These are phyloP conservation scores for Agelas oroides DNA, from an alignment of 37 sponge, comb jelly and placozoan species.

Conservation along the genomic window DNA sequence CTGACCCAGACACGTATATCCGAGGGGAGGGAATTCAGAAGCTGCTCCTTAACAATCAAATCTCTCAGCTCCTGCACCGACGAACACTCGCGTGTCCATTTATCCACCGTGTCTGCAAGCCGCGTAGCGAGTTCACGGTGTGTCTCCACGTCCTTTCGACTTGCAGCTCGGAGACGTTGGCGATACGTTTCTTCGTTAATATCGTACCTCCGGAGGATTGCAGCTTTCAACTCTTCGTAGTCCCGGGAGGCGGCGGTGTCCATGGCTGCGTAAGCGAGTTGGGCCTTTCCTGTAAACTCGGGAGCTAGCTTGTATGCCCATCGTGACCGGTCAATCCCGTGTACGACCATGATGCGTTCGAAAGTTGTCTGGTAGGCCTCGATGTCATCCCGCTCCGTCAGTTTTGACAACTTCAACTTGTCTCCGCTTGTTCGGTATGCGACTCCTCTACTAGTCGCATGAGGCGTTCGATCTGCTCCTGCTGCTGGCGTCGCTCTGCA, in stretches of 20 bases:
- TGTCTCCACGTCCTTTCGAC: conserved; percentile 34
- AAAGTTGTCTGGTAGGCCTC: conserved; percentile 42
- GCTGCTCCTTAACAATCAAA: conserved; percentile 37
- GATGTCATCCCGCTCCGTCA: conserved; percentile 40
- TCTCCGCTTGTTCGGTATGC: not conserved
- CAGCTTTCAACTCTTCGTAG: conserved; percentile 34
- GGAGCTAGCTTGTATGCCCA: conserved; percentile 38
- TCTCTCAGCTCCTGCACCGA: conserved; percentile 28
- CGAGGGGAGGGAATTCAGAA: conserved; percentile 28
- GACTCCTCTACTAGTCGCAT: not conserved
- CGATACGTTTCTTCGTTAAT: conserved; percentile 43
- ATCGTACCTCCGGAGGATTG: conserved; percentile 36
- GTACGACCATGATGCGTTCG: conserved; percentile 28
- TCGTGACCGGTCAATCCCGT: not conserved
- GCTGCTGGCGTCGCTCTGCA: not conserved
- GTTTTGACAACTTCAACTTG: conserved; percentile 1
- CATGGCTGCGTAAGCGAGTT: conserved; percentile 51
- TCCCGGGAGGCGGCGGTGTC: conserved; percentile 6
- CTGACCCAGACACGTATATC: conserved; percentile 30
- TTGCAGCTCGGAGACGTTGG: conserved; percentile 16
- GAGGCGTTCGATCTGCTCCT: not conserved
- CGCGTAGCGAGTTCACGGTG: conserved; percentile 28
- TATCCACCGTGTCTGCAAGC: conserved; percentile 13
- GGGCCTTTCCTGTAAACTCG: conserved; percentile 35
- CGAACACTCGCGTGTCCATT: conserved; percentile 31